These are phyloP conservation scores for Myocastor coypus DNA, from an alignment of 2,113 vertebrate species.

Conservation along the genomic window DNA sequence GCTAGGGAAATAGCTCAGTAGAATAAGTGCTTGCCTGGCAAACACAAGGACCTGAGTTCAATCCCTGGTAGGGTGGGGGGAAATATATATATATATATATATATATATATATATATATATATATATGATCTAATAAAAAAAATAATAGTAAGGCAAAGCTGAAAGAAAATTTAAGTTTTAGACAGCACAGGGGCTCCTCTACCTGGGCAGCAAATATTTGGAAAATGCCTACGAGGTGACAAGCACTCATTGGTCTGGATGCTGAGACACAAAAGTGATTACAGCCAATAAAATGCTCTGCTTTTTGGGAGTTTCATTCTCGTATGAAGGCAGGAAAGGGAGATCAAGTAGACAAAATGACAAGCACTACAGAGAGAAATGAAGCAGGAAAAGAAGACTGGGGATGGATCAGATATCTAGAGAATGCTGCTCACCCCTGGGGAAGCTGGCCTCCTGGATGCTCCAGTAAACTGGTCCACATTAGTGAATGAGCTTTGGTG, in stretches of 20 bases:
- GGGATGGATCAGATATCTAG: background rate
- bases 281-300: background rate
- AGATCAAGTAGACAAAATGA: background rate
- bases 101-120: no score
- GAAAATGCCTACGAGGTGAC: background rate
- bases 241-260: background rate
- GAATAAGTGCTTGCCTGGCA: no score
- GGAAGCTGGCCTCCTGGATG: background rate
- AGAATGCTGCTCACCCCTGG: accelerated
- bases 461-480: background rate
- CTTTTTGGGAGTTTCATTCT: background rate
- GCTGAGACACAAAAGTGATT: background rate
- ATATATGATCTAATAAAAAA: background rate
- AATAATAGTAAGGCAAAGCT: background rate
- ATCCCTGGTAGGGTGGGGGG: no score
- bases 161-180: background rate
- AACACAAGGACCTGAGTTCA: no score
- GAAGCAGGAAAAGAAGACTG: background rate
- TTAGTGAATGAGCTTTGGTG: background rate
- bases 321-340: background rate
- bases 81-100: no score
- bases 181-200: background rate
- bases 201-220: background rate
- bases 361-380: background rate
- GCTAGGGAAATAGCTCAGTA: no score